Evolutionary conservation across 2,113 vertebrate genomes (phyloP), one percentile per base, ranked within the genome.

Genomic region (Acanthisitta chloris): DNA sequence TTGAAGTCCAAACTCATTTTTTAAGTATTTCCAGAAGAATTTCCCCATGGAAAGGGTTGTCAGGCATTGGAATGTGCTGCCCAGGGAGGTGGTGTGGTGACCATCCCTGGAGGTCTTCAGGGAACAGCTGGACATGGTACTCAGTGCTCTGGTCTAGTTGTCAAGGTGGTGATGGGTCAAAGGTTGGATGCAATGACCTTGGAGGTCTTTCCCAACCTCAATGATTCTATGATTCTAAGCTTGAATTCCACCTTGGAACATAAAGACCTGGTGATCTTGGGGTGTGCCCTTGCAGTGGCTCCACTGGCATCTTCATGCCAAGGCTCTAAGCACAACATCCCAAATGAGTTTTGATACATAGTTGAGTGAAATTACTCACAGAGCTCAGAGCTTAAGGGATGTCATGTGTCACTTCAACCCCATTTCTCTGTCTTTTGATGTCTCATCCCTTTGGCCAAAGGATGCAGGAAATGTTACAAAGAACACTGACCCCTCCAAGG

Each of bases 141-240:
- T 19, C n/a, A n/a, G 28, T 45, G 55, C n/a, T n/a, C n/a, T n/a
- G n/a, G n/a, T n/a, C n/a, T n/a, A n/a, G n/a, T n/a, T n/a, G n/a
- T 10, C 40, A 40, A 4, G 12, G 9, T 8, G 36, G 43, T 2
- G 33, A 26, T 12, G 21, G 38, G 1, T 15, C 73, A 25, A 28
- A n/a, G 2, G 2, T 6, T 14, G 46, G n/a, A 20, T 8, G 14
- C 0, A 3, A 6, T 4, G 13, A 21, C 8, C 40, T 48, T 8
- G 61, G 61, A 21, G 45, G 8, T 19, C 3, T 74, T 74, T 67
- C 51, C 78, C 69, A 17, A 3, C 26, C 19, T 1, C 4, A 15
- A 3, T 1, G 4, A 15, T 17, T 14, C 64, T 45, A 12, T 43
- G 18, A 21, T 45, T 43, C 8, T 7, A 17, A 8, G 10, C 61